Evolutionary conservation across 2,888 invertebrate genomes (phyloP).

Genomic region (Hemistola chrysoprasaria): DNA sequence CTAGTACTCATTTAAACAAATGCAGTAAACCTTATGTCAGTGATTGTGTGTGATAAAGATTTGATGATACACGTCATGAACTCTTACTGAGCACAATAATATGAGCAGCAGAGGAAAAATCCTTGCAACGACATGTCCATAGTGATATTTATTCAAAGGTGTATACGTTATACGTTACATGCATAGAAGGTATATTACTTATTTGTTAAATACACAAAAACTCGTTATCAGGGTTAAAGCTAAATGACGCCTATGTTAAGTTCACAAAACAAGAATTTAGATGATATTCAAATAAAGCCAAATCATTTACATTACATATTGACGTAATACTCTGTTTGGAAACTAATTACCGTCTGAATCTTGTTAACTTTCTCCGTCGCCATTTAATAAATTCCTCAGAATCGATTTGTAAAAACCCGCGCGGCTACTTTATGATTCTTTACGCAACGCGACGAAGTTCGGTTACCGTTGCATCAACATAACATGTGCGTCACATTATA

Average conservation of each 20-base stretch:
- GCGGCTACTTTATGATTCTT: conserved; percentile 3
- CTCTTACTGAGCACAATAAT: too few species aligned
- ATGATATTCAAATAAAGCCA: too few species aligned
- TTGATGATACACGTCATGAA: too few species aligned
- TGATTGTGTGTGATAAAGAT: too few species aligned
- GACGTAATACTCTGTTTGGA: too few species aligned
- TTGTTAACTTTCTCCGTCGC: not conserved
- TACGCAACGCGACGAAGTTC: conserved; percentile 10
- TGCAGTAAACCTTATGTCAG: too few species aligned
- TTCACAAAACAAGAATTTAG: not conserved
- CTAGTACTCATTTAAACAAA: too few species aligned
- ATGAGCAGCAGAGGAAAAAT: too few species aligned
- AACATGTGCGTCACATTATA: conserved; percentile 17
- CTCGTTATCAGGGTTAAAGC: conserved; percentile 4
- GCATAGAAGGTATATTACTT: conserved; percentile 7
- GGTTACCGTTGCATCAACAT: conserved; percentile 8
- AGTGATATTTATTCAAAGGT: too few species aligned
- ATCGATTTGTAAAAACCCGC: conserved; percentile 2
- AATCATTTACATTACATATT: too few species aligned
- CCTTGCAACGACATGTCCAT: too few species aligned
- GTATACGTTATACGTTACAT: conserved; percentile 3
- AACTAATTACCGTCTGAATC: too few species aligned
- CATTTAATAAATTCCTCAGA: not conserved
- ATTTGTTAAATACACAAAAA: conserved; percentile 12
- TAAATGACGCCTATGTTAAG: conserved; percentile 8